A percentile compares a stretch with the other conserved stretches of the same genome.
Evolutionary conservation across 2,113 vertebrate species (phyloP).

Genomic region (Pipa parva): DNA sequence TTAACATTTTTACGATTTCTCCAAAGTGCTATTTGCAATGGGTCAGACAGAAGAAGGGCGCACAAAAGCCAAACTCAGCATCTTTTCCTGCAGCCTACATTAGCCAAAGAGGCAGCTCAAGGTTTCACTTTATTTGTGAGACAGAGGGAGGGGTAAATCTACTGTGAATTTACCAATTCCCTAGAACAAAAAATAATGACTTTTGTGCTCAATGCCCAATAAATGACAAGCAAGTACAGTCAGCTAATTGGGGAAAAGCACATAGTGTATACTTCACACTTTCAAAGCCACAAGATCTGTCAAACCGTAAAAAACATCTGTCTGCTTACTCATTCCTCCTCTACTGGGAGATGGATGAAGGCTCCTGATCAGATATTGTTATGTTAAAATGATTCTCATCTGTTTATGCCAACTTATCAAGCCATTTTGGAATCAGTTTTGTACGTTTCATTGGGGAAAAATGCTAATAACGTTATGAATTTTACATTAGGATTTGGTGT

Average conservation of each 20-base stretch:
- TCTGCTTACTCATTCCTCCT: slow-evolving; percentile 5
- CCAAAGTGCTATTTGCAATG: slow-evolving; percentile 29
- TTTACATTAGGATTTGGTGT: too few relatives aligned
- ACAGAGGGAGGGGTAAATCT: neutral
- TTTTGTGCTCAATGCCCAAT: slow-evolving; percentile 1
- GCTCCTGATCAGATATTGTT: neutral
- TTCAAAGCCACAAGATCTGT: slow-evolving; percentile 11
- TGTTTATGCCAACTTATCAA: slow-evolving; percentile 23
- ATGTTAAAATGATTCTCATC: slow-evolving; percentile 5
- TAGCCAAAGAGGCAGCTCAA: slow-evolving; percentile 13
- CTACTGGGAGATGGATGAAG: slow-evolving; percentile 7
- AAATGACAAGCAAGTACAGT: slow-evolving; percentile 12
- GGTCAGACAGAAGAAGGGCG: slow-evolving; percentile 14
- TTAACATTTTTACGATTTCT: slow-evolving; percentile 37
- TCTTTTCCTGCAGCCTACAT: slow-evolving; percentile 15
- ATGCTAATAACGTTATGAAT: too few relatives aligned
- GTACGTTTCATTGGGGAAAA: too few relatives aligned
- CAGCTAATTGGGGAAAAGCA: slow-evolving; percentile 16
- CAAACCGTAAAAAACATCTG: slow-evolving; percentile 12
- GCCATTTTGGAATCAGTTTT: neutral
- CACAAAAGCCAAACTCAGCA: slow-evolving; percentile 33
- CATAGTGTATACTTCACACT: slow-evolving; percentile 6
- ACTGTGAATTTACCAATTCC: neutral
- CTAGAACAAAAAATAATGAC: neutral
- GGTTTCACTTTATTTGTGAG: slow-evolving; percentile 7